Evolutionary conservation across 2,888 invertebrate genomes (phyloP), one percentile per base, ranked within the genome.

Genomic region (Lepidocyrtoides sp.): DNA sequence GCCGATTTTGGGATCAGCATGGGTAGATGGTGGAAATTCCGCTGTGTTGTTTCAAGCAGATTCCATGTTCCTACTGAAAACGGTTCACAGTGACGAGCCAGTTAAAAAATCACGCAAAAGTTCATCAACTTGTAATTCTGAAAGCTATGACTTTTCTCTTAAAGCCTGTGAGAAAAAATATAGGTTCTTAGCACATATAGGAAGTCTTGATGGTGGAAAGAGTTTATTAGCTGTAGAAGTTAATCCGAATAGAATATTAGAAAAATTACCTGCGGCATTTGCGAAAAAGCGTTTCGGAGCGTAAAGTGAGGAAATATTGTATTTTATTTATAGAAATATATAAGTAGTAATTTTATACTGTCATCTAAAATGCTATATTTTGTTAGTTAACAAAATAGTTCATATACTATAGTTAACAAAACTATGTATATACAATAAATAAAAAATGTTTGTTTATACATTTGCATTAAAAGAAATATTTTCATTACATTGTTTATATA

Each of bases 201-300:
- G 86, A 48, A 92, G 89, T 92, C 75, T 89, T 60, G 89, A 86
- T 54, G 88, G 83, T 66, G 89, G 81, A 4, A 54, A 63, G n/a
- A 44, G 41, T 63, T 82, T 82, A 63, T 72, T 94, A 23, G 89
- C 90, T 63, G 90, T 94, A 60, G 93, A 94, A 90, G 91, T 94
- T 12, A 93, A 93, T 81, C 93, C 92, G 8, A 92, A 90, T 79
- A 93, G 91, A 79, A 85, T 94, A 32, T 51, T 94, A n/a, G 92
- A 92, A 48, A 93, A 94, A 69, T 72, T 94, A 23, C 94, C 94
- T 41, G 92, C 93, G 20, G 92, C 93, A 1, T 94, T 94, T 92
- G 92, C 92, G 2, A 94, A 92, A 48, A 94, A 94, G 77, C 90
- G 93, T 20, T 94, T 93, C 84, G 94, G 93, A 57, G n/a, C n/a